phyloP scores from a whole-genome alignment of 2,888 invertebrate species.

The Mesorhabditis belari region DNA sequence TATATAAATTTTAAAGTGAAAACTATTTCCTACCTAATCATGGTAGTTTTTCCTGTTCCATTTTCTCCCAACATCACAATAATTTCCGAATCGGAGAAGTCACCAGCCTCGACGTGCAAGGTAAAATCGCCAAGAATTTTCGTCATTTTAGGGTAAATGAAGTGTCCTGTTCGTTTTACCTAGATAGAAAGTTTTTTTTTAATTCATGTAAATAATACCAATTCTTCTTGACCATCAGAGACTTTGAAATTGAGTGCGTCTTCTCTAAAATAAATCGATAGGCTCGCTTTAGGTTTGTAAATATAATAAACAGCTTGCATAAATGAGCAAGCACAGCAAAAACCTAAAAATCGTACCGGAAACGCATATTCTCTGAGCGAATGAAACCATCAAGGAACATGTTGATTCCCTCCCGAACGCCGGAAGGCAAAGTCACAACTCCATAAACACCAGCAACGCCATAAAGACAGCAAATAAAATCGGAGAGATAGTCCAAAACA shows the following conservation, averaged over 20 bases:
- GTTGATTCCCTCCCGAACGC: conserved; percentile 98
- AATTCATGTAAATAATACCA: conserved; percentile 62
- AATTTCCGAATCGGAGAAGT: conserved; percentile 98
- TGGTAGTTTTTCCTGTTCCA: conserved; percentile 98
- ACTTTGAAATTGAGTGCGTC: conserved; percentile 95
- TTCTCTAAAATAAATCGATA: conserved; percentile 59
- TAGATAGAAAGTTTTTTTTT: not conserved
- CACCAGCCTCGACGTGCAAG: conserved; percentile 75
- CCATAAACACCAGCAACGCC: conserved; percentile 92
- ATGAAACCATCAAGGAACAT: conserved; percentile 99
- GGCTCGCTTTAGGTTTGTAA: not conserved
- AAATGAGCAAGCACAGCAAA: not conserved
- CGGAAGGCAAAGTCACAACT: conserved; percentile 99
- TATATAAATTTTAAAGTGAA: not conserved
- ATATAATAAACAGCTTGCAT: not conserved
- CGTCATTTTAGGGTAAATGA: conserved; percentile 78
- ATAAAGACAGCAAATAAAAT: conserved; percentile 96
- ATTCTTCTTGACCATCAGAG: conserved; percentile 91
- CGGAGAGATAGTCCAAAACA: conserved; percentile 93
- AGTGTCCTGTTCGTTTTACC: conserved; percentile 56
- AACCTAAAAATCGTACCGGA: conserved; percentile 61
- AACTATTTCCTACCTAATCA: conserved; percentile 63
- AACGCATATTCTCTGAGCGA: conserved; percentile 95
- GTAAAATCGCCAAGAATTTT: conserved; percentile 67
- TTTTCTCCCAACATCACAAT: conserved; percentile 90